Base-by-base conservation (phyloP, 2,888 invertebrate species). In the Cosmopolites sordidus region DNA sequence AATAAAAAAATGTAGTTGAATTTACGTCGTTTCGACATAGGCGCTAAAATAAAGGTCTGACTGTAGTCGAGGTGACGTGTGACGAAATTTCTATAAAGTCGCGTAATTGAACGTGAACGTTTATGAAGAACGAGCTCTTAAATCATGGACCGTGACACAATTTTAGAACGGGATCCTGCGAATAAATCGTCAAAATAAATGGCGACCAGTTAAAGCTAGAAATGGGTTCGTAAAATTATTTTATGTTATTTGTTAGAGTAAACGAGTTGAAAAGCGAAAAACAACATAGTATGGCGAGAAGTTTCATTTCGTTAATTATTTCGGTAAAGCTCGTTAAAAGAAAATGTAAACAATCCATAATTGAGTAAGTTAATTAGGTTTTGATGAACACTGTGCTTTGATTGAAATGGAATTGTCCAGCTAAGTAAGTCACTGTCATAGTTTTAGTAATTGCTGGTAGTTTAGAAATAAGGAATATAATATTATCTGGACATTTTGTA, bases 51-150 rank as follows among this genome's bases (percentile, higher is more conserved):
- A 33, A 27, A 9, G 27, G 11, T 5, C n/a, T 11, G 33, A n/a
- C 33, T n/a, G 12, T 9, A 12, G 33, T 5, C 12, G n/a, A 3
- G 33, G 12, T 12, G 11, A 33, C 33, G 33, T 33, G 33, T 33
- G 33, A 33, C 33, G n/a, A 33, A 33, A 33, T 33, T 33, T 12
- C 33, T 46, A 52, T 47, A 27, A 52, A 47, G 39, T 41, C 8
- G 30, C n/a, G 42, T 46, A 52, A 52, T 52, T 52, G 52, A 47
- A 52, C 22, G 52, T 47, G 33, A 52, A 47, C 37, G 37, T 47
- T 47, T 47, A 47, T 42, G 47, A 47, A 16, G 17, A 40, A 12
- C 15, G 40, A 3, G 4, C 22, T 40, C 14, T 15, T 16, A 16
- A 40, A 40, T 40, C 17, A 16, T 40, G 8, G n/a, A 8, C 15